Base-by-base conservation (phyloP, 2,797 vertebrate species). In the Pygocentrus nattereri region DNA sequence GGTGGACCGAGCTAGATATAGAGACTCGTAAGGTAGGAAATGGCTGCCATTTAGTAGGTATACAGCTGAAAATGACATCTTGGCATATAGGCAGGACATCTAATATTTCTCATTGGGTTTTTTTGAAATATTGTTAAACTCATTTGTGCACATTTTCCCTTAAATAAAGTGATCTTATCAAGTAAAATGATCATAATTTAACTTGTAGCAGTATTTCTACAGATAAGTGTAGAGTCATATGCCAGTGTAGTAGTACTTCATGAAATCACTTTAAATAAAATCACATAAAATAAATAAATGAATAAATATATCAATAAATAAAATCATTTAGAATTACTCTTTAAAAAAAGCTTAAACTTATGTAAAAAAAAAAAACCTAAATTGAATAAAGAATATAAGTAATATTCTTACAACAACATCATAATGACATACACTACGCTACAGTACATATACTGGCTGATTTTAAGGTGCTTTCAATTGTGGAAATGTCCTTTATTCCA, bases 1-100 rank as follows among this genome's bases (percentile, higher is more conserved):
- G 78, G 82, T 84, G 84, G 18, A 74, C 78, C 79, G 84, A 31
- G 38, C 19, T 85, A 90, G 89, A 92, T 89, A 83, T 27, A 64
- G 70, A 74, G 83, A 59, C 50, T 78, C 83, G 77, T 74, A 56
- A 67, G 79, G 31, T 47, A 83, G 86, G 81, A 44, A 81, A 77
- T 73, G 61, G 67, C 61, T 27, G 59, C 44, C 56, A 76, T 73
- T 30, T 49, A 52, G 38, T 56, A 78, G 49, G 34, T n/a, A 34
- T 11, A 61, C 58, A 4, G 58, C 58, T 58, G 61, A 25, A 25
- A 27, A 61, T 13, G 12, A 25, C 27, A 13, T 61, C 56, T 25
- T 12, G n/a, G 11, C 56, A 59, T 3, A 12, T 59, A 38, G 27
- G 27, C 5, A 62, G 4, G 16, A 11, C 8, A 30, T 30, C 13